Conservation (phyloP, 2,888 invertebrate species). For the Colostygia pectinataria region DNA sequence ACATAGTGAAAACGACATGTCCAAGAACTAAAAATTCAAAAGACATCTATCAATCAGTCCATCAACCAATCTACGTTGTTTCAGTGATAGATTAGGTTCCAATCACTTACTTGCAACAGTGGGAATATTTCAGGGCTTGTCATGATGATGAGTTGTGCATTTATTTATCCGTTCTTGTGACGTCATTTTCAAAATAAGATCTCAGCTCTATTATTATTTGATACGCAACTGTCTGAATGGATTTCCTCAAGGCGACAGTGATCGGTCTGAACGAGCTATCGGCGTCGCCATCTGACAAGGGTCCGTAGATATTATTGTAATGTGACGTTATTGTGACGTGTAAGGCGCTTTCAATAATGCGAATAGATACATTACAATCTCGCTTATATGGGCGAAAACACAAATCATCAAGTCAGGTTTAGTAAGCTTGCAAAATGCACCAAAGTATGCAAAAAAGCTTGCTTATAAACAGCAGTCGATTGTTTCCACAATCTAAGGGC, state of each 20-base stretch:
- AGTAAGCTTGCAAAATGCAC: too few species aligned
- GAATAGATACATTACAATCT: constrained; percentile 15
- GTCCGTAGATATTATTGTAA: constrained; percentile 41
- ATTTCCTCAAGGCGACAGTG: constrained; percentile 37
- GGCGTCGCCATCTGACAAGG: constrained; percentile 52
- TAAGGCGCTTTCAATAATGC: constrained; percentile 8
- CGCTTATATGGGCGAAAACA: too few species aligned
- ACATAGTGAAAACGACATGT: too few species aligned
- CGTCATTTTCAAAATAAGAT: constrained; percentile 2
- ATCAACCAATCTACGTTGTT: too few species aligned
- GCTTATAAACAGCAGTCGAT: too few species aligned
- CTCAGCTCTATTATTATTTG: constrained; percentile 19
- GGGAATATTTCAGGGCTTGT: too few species aligned
- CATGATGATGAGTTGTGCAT: too few species aligned
- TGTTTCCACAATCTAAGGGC: too few species aligned
- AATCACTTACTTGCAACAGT: too few species aligned
- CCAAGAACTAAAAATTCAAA: neutral
- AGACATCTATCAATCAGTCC: neutral
- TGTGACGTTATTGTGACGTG: constrained; percentile 29
- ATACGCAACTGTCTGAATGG: constrained; percentile 35
- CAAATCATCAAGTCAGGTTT: too few species aligned
- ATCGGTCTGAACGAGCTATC: constrained; percentile 52
- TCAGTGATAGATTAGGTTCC: too few species aligned
- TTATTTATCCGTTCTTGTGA: neutral
- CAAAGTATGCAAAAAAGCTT: too few species aligned